These are phyloP conservation scores for Erethizon dorsatum DNA, from an alignment of 2,797 vertebrate species.

Conservation along the genomic window DNA sequence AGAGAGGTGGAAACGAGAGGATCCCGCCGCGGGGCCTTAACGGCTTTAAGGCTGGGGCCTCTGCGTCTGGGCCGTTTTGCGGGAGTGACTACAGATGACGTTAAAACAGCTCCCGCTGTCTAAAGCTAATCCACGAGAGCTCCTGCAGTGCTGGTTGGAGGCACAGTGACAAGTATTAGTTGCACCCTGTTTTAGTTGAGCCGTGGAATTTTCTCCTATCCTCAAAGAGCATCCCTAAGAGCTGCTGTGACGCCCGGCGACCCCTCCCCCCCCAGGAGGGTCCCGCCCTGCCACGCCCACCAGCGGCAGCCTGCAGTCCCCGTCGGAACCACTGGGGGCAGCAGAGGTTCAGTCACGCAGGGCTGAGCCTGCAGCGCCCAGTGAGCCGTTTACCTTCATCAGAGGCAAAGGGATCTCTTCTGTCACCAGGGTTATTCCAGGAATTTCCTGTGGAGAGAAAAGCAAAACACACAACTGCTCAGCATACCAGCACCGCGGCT, in stretches of 20 bases:
- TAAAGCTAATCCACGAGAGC: not conserved
- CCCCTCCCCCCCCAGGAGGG: too few relatives aligned
- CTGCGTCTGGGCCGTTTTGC: not conserved
- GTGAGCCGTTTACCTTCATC: constrained; percentile 91
- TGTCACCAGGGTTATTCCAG: constrained; percentile 93
- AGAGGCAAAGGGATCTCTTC: constrained; percentile 92
- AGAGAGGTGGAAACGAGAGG: constrained; percentile 41
- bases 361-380: not conserved
- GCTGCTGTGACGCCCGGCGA: not conserved
- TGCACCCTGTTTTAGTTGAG: not conserved
- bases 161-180: not conserved
- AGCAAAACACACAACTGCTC: constrained; percentile 19
- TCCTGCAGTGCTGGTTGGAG: not conserved
- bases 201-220: not conserved
- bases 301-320: not conserved
- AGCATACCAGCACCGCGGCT: not conserved
- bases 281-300: not conserved
- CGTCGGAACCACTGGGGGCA: not conserved
- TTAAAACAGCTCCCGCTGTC: not conserved
- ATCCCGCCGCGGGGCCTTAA: not conserved
- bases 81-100: not conserved
- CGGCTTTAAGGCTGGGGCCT: not conserved
- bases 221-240: constrained; percentile 39
- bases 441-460: constrained; percentile 89
- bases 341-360: not conserved